phyloP scores from a whole-genome alignment of 2,888 invertebrate species.

The Bellardia pandia region DNA sequence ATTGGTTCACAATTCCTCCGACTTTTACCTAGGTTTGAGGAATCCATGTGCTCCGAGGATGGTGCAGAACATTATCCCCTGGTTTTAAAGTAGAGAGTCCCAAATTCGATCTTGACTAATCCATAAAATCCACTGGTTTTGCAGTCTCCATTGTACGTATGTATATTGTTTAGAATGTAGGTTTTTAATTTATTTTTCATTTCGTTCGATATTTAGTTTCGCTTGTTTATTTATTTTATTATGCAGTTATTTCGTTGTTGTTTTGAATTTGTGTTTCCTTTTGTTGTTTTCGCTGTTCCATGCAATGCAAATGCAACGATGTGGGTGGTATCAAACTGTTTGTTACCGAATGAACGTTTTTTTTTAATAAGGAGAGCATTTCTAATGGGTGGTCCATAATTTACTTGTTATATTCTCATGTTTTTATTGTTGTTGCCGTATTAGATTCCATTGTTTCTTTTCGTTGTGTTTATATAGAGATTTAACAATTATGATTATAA shows the following conservation, averaged over 20 bases:
- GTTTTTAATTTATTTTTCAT: constrained; percentile 19
- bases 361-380: constrained; percentile 52
- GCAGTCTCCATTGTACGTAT: constrained; percentile 27
- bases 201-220: constrained; percentile 43
- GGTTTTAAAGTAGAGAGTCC: too few species aligned
- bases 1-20: too few species aligned
- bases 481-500: constrained; percentile 11
- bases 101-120: not conserved
- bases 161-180: not conserved
- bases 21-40: too few species aligned
- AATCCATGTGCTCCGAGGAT: too few species aligned
- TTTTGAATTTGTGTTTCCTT: constrained; percentile 26
- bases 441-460: constrained; percentile 57
- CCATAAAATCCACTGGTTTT: not conserved
- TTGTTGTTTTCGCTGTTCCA: constrained; percentile 14
- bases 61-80: too few species aligned
- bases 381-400: constrained; percentile 69
- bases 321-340: constrained; percentile 63
- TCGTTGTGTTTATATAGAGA: constrained; percentile 2
- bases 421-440: constrained; percentile 60
- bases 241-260: constrained; percentile 56
- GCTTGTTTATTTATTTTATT: constrained; percentile 61
- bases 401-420: constrained; percentile 60
- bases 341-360: constrained; percentile 26
- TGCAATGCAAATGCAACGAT: constrained; percentile 58